Conservation (phyloP, 2,113 vertebrate species). For the Uria lomvia region DNA sequence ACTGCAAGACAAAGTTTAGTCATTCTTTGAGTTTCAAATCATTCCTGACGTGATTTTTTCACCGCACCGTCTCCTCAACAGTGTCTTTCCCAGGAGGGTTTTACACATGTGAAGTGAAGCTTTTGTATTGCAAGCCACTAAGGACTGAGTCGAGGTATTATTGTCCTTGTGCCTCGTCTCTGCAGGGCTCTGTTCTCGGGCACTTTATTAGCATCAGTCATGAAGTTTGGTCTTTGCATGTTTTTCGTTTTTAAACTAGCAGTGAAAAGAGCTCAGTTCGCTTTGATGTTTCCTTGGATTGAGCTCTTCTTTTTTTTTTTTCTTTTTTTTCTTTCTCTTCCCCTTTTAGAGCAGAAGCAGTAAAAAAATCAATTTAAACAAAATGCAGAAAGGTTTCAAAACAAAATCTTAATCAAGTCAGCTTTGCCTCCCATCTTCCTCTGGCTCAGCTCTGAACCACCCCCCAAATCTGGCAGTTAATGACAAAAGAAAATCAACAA, state of each 20-base stretch:
- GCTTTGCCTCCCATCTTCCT: background rate
- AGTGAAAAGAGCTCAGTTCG: background rate
- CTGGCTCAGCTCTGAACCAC: background rate
- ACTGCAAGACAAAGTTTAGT: background rate
- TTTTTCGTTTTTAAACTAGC: background rate
- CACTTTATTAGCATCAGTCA: background rate
- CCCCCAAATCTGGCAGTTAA: background rate
- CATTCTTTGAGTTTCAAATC: background rate
- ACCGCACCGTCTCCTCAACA: background rate
- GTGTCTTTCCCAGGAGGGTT: background rate
- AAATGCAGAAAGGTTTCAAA: background rate
- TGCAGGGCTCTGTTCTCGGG: background rate
- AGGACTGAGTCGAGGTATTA: background rate
- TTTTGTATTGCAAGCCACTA: background rate
- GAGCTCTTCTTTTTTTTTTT: background rate
- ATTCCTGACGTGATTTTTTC: background rate
- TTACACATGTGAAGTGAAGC: background rate
- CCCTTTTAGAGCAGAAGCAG: background rate
- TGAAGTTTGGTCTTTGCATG: background rate
- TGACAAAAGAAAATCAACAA: background rate
- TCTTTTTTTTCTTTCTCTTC: background rate
- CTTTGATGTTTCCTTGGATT: slow-evolving; percentile 20
- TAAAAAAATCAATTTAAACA: slow-evolving; percentile 16
- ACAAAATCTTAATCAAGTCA: background rate
- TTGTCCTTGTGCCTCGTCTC: background rate